A percentile compares a stretch with the other conserved stretches of the same genome.
phyloP scores from a whole-genome alignment of 2,888 invertebrate species.

The Synanthedon formicaeformis region DNA sequence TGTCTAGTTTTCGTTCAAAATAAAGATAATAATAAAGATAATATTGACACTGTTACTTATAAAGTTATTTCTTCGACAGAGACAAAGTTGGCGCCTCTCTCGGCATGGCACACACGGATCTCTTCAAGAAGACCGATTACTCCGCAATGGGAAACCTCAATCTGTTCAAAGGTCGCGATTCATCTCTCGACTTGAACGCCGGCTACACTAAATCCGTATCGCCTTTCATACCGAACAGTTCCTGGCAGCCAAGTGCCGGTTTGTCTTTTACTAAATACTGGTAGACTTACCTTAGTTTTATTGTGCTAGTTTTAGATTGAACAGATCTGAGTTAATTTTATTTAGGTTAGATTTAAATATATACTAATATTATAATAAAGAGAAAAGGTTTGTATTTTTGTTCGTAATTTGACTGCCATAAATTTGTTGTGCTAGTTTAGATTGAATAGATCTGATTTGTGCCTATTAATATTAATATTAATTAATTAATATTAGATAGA shows the following conservation, averaged over 20 bases:
- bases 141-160: conserved; percentile 29
- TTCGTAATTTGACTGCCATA: not conserved
- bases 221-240: conserved; percentile 18
- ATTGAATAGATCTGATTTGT: not conserved
- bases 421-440: not conserved
- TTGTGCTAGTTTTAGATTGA: not conserved
- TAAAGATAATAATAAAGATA: no score
- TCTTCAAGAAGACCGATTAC: conserved; percentile 26
- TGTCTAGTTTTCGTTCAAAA: no score
- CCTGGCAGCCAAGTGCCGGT: conserved; percentile 24
- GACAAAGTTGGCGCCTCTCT: conserved; percentile 25
- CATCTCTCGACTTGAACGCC: conserved; percentile 31
- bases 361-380: no score
- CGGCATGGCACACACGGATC: conserved; percentile 20
- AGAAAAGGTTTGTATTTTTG: no score
- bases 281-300: not conserved
- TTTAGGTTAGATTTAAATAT: no score
- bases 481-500: no score
- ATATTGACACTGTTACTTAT: no score
- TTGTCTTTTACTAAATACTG: conserved; percentile 13
- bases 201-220: conserved; percentile 25
- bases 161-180: conserved; percentile 16
- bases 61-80: conserved; percentile 11
- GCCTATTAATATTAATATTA: no score
- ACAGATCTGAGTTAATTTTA: not conserved